Evolutionary conservation across 1,140 invertebrate genomes (phyloP).

Genomic region (Scaptomyza montana): DNA sequence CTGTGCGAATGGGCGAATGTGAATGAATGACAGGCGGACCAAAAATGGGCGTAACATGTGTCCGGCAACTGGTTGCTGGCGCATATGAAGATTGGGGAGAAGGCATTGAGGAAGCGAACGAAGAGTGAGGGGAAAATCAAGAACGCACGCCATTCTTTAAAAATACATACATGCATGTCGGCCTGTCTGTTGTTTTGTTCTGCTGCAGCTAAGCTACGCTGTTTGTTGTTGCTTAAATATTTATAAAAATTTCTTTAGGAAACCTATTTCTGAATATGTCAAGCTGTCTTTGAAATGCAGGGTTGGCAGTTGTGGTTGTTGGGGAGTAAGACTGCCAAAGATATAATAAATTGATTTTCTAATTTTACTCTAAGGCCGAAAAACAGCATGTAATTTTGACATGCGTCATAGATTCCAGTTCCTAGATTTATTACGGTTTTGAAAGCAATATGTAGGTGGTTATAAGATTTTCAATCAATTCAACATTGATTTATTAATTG

Average conservation of each 20-base stretch:
- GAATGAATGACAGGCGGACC: neutral
- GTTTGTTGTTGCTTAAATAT: slow-evolving; percentile 60
- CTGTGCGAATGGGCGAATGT: slow-evolving; percentile 34
- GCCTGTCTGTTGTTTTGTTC: slow-evolving; percentile 6
- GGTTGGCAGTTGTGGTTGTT: too few species aligned
- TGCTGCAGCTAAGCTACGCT: slow-evolving; percentile 26
- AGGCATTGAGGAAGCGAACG: neutral
- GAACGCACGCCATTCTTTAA: neutral
- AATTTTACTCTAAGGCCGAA: slow-evolving; percentile 44
- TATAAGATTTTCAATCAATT: neutral
- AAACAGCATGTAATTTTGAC: neutral
- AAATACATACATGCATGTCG: neutral
- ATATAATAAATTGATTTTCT: slow-evolving; percentile 54
- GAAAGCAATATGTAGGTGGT: neutral
- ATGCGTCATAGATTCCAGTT: slow-evolving; percentile 3
- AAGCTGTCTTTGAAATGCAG: too few species aligned
- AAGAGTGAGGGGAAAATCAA: neutral
- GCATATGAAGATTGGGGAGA: neutral
- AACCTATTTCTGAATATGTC: slow-evolving; percentile 34
- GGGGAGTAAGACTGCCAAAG: slow-evolving; percentile 3
- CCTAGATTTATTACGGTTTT: neutral
- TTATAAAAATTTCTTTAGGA: slow-evolving; percentile 36
- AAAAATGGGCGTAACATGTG: slow-evolving; percentile 13
- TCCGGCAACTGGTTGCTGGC: slow-evolving; percentile 1
- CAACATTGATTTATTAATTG: neutral